Conservation (phyloP, 2,113 vertebrate species). For the Mobula hypostoma region DNA sequence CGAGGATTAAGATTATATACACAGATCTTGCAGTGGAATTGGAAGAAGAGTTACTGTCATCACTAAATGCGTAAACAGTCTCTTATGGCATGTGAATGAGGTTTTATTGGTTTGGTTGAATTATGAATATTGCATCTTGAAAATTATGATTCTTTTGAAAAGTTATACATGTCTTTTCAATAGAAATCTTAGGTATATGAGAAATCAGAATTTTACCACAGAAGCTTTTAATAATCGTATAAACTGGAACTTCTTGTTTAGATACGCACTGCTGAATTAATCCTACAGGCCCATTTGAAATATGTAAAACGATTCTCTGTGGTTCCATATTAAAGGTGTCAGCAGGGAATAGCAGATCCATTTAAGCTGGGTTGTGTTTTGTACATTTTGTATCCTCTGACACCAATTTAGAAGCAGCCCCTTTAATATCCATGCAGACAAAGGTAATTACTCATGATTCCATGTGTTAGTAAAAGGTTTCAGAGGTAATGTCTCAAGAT, state of each 20-base stretch:
- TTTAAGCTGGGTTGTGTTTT: constrained; percentile 32
- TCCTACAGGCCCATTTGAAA: background rate
- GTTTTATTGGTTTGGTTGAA: background rate
- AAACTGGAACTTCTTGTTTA: background rate
- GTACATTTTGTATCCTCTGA: constrained; percentile 33
- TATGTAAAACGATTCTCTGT: constrained; percentile 9
- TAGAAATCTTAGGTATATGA: background rate
- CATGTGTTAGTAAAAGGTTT: constrained; percentile 36
- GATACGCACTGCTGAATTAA: background rate
- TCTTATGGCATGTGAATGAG: background rate
- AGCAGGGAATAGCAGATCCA: constrained; percentile 28
- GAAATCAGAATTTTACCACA: background rate
- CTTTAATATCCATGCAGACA: constrained; percentile 37
- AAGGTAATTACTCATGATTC: constrained; percentile 38
- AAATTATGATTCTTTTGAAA: constrained; percentile 1
- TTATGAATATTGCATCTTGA: background rate
- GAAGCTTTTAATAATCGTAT: background rate
- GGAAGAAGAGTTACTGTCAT: background rate
- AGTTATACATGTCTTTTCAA: background rate
- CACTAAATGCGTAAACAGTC: background rate
- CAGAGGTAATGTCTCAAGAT: constrained; percentile 34
- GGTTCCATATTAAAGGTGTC: constrained; percentile 31
- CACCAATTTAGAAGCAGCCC: constrained; percentile 35
- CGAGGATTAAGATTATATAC: background rate
- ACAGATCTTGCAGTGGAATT: background rate